These are phyloP conservation scores for Barypeithes pellucidus DNA, from an alignment of 2,888 invertebrate genomes.

Conservation along the genomic window DNA sequence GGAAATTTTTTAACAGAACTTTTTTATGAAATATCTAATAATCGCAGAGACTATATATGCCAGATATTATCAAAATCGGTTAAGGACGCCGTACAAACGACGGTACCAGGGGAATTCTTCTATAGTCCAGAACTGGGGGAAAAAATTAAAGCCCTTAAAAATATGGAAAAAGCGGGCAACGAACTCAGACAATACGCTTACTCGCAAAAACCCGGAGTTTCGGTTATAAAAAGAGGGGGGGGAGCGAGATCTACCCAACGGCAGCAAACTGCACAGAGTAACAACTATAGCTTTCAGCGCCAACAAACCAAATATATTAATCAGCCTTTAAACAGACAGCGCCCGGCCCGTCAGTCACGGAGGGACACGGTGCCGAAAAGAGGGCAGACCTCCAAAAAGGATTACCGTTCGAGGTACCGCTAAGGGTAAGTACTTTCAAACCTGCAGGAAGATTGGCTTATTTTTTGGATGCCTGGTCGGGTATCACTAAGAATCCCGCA, in stretches of 20 bases:
- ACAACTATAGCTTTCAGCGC: too few relatives aligned
- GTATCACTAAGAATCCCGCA: neutral
- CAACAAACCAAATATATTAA: too few relatives aligned
- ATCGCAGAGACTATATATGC: neutral
- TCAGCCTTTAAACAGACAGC: constrained; percentile 3
- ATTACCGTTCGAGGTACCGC: neutral
- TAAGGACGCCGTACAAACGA: constrained; percentile 6
- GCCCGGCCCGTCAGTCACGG: too few relatives aligned
- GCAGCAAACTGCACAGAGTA: too few relatives aligned
- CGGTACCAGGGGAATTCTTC: neutral
- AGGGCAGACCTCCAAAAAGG: neutral
- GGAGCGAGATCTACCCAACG: too few relatives aligned
- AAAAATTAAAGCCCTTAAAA: neutral
- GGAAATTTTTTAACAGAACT: neutral
- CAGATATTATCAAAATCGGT: constrained; percentile 7
- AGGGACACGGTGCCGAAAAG: too few relatives aligned
- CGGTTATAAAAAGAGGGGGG: neutral
- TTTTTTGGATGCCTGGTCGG: neutral
- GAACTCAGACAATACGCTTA: neutral
- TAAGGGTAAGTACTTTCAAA: neutral
- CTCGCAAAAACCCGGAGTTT: neutral
- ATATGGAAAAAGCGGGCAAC: neutral
- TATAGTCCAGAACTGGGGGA: neutral
- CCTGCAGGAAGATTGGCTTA: neutral
- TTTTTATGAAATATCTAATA: neutral